These are phyloP conservation scores for Propithecus deckenii DNA, from an alignment of 2,797 vertebrate genomes.

Conservation along the genomic window DNA sequence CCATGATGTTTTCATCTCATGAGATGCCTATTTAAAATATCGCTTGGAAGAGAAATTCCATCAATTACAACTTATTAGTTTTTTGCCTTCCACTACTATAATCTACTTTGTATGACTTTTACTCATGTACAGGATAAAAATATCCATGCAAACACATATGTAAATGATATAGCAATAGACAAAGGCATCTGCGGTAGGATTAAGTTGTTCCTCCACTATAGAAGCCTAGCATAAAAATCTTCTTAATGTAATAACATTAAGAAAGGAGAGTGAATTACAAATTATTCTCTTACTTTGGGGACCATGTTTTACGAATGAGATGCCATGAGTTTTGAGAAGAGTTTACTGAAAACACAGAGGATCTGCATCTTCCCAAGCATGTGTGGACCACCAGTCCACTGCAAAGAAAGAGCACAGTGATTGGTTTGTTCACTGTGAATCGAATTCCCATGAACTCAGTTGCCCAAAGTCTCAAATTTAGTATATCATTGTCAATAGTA, in stretches of 20 bases:
- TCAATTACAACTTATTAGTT: conserved; percentile 47
- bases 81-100: background rate
- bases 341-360: background rate
- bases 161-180: background rate
- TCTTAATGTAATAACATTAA: background rate
- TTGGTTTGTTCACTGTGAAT: background rate
- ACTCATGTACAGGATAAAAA: background rate
- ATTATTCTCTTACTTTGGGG: background rate
- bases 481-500: conserved; percentile 12
- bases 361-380: background rate
- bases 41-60: background rate
- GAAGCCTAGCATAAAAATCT: background rate
- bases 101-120: conserved; percentile 35
- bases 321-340: conserved; percentile 6
- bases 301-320: background rate
- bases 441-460: background rate
- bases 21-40: conserved; percentile 65
- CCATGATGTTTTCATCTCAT: conserved; percentile 65
- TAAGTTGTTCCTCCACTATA: background rate
- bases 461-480: conserved; percentile 21
- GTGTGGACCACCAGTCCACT: background rate
- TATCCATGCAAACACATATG: background rate
- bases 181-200: background rate
- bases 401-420: background rate
- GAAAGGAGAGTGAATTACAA: background rate